Evolutionary conservation across 2,113 vertebrate genomes (phyloP), one percentile per base, ranked within the genome.

Genomic region (Lophius piscatorius): DNA sequence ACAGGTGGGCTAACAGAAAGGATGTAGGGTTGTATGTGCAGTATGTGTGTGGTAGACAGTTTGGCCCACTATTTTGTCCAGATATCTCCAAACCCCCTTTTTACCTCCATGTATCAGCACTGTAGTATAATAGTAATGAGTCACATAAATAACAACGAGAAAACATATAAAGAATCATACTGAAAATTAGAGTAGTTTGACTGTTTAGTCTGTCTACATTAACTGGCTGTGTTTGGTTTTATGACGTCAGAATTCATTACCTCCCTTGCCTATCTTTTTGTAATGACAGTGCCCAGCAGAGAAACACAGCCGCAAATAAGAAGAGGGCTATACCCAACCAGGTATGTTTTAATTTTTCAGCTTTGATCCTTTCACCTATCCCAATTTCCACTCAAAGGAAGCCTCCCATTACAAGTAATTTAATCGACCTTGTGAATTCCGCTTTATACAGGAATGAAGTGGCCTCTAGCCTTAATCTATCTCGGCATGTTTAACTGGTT

Each of bases 241-340:
- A 2, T 36, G 20, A 52, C 16, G 33, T 61, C 18, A 11, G 1
- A 17, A 50, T 35, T 44, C 12, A 18, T 50, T 29, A 1, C 70
- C 22, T 66, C 42, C 35, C 50, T 16, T 57, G 9, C 40, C 2
- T 9, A 0, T 38, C 3, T 66, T 33, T 67, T 1, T 84, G 41
- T 73, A 22, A 63, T 40, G 35, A 10, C 90, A 98, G 96, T 2
- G 96, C 96, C 2, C 96, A 98, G 84, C 96, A 98, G 83, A 90
- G 96, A 81, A 98, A 83, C 87, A 94, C 93, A 0, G 93, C 94
- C 45, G 84, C 91, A 4, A 95, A 95, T 89, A 98, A 98, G 92
- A 98, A 98, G 79, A 91, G 95, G 42, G 92, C 95, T 28, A 87
- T 96, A 47, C 94, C 95, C 0, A 98, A 98, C 57, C 96, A 98